Percentiles rank a stretch among this genome's conserved stretches.
Conservation (phyloP, 2,113 vertebrate genomes). For the Pituophis catenifer region DNA sequence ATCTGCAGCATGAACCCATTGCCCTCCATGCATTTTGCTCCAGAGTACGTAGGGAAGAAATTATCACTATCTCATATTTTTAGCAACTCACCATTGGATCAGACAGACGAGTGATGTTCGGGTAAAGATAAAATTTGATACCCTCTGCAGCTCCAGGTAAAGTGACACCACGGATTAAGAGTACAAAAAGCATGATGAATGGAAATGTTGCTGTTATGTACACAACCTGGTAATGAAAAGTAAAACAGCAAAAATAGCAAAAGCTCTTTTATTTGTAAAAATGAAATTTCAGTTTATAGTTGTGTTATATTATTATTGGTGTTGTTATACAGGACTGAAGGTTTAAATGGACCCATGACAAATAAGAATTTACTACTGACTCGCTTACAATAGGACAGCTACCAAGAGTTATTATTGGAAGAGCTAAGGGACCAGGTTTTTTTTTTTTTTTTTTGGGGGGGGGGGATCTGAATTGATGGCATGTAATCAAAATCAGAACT, state of each 20-base stretch:
- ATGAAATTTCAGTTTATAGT: background rate
- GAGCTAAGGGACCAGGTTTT: background rate
- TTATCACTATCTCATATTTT: rapidly evolving
- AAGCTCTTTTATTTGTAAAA: slow-evolving; percentile 12
- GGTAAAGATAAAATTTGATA: slow-evolving; percentile 98
- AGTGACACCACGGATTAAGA: slow-evolving; percentile 93
- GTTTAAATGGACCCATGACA: background rate
- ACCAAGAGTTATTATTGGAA: background rate
- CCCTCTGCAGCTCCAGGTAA: slow-evolving; percentile 92
- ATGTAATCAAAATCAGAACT: background rate
- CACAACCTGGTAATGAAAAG: slow-evolving; percentile 72
- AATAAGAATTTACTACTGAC: background rate
- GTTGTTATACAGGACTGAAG: background rate
- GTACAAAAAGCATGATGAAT: slow-evolving; percentile 94
- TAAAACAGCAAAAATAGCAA: background rate
- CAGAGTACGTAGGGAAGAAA: background rate
- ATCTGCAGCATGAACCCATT: background rate
- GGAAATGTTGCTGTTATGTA: slow-evolving; percentile 97
- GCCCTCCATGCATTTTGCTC: background rate
- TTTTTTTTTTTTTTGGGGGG: too few relatives aligned
- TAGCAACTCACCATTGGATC: slow-evolving; percentile 86
- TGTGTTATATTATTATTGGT: background rate
- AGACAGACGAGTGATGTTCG: slow-evolving; percentile 84
- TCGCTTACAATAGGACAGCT: background rate
- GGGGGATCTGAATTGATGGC: background rate